A percentile compares a stretch with the other conserved stretches of the same genome.
Evolutionary conservation across 2,113 vertebrate genomes (phyloP).

Genomic region (Megaceryle torquata): DNA sequence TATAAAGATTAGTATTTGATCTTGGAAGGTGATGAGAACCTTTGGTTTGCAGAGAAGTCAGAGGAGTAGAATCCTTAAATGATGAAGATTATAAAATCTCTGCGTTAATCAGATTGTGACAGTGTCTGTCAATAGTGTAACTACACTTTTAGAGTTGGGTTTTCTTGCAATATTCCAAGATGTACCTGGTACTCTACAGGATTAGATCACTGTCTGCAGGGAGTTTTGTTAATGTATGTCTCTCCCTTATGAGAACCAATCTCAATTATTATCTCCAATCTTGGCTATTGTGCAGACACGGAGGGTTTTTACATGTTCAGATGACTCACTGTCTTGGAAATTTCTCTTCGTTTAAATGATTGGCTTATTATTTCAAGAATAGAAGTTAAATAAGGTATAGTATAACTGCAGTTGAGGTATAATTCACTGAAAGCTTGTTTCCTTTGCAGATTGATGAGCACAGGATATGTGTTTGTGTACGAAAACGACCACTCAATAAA

Average conservation of each 20-base stretch:
- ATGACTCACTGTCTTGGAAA: background rate
- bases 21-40: background rate
- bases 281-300: background rate
- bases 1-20: background rate
- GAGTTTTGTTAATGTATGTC: background rate
- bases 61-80: background rate
- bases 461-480: slow-evolving; percentile 96
- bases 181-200: background rate
- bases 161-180: background rate
- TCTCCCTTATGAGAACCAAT: background rate
- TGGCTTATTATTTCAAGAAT: background rate
- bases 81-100: background rate
- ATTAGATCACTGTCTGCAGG: background rate
- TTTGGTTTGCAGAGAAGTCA: background rate
- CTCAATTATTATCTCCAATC: background rate
- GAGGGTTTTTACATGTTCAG: background rate
- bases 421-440: background rate
- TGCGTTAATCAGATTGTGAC: background rate
- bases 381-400: background rate
- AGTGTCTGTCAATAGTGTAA: background rate
- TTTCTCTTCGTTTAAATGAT: background rate
- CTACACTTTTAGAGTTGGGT: background rate
- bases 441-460: slow-evolving; percentile 93
- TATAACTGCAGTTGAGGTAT: background rate
- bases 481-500: slow-evolving; percentile 95